phyloP scores from a whole-genome alignment of 64 coral and sea anemone species.

The Montipora cactus region DNA sequence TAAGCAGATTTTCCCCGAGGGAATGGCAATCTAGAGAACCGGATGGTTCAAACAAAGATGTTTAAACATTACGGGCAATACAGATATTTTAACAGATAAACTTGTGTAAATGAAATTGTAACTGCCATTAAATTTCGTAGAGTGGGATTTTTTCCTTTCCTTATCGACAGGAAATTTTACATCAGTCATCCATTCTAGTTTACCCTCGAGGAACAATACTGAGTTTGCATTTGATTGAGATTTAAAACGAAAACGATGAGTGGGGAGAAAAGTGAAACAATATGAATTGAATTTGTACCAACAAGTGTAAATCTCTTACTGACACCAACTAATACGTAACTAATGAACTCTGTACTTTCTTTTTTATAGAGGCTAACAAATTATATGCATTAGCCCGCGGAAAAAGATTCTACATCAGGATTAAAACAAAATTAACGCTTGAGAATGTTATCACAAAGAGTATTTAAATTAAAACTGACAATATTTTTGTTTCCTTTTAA shows the following conservation, averaged over 20 bases:
- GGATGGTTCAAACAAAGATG: neutral
- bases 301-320: neutral
- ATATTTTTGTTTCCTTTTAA: neutral
- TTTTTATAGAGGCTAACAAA: neutral
- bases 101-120: slow-evolving; percentile 9
- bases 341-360: neutral
- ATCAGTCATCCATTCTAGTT: neutral
- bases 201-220: neutral
- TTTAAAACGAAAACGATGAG: neutral
- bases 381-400: slow-evolving; percentile 1
- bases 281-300: neutral
- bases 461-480: slow-evolving; percentile 18
- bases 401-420: neutral
- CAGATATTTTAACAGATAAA: slow-evolving; percentile 1
- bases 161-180: neutral
- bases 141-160: neutral
- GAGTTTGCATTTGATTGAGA: neutral
- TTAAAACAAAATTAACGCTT: neutral
- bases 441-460: slow-evolving; percentile 25
- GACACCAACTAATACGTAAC: neutral
- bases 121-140: neutral
- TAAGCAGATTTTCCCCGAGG: neutral
- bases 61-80: neutral
- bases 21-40: neutral
- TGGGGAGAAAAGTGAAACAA: neutral